A percentile compares a stretch with the other conserved stretches of the same genome.
Evolutionary conservation across 2,797 vertebrate genomes (phyloP).

Genomic region (Knipowitschia caucasica): DNA sequence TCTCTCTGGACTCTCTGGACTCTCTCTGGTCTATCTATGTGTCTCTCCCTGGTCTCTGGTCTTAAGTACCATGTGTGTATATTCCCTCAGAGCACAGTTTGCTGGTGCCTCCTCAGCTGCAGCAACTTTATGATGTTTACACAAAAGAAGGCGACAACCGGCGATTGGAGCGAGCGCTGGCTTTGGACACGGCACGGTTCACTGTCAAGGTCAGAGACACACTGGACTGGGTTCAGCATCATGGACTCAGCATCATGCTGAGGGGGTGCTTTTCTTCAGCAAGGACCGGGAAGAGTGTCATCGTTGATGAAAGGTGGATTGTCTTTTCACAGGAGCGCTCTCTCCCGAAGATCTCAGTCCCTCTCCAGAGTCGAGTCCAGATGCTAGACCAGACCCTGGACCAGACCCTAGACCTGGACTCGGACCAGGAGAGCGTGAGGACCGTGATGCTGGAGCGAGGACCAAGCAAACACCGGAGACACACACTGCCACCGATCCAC

Average conservation of each 20-base stretch:
- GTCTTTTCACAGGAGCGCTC: slow-evolving; percentile 87
- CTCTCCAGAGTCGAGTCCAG: slow-evolving; percentile 61
- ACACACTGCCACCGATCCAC: slow-evolving; percentile 80
- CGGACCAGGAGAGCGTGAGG: slow-evolving; percentile 79
- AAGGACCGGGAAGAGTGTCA: too few species aligned
- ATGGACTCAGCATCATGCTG: background rate
- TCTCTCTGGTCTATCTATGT: too few species aligned
- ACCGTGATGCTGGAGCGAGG: slow-evolving; percentile 65
- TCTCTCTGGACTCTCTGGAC: too few species aligned
- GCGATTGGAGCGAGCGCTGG: slow-evolving; percentile 77
- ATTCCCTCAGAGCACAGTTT: slow-evolving; percentile 80
- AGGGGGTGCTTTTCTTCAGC: too few species aligned
- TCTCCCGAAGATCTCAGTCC: slow-evolving; percentile 75
- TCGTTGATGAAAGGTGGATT: too few species aligned
- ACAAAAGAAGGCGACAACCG: slow-evolving; percentile 80
- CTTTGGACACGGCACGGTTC: slow-evolving; percentile 74
- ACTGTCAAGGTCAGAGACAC: slow-evolving; percentile 76
- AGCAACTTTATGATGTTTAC: slow-evolving; percentile 85
- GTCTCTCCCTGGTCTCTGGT: too few species aligned
- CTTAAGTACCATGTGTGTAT: background rate
- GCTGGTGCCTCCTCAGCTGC: slow-evolving; percentile 78
- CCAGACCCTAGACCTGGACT: slow-evolving; percentile 75
- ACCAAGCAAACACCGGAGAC: slow-evolving; percentile 60
- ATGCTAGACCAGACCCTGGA: slow-evolving; percentile 75
- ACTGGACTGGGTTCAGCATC: background rate